Percentiles rank a stretch among this genome's conserved stretches.
These are phyloP conservation scores for Hetaerina americana DNA, from an alignment of 1,140 invertebrate species.

Conservation along the genomic window DNA sequence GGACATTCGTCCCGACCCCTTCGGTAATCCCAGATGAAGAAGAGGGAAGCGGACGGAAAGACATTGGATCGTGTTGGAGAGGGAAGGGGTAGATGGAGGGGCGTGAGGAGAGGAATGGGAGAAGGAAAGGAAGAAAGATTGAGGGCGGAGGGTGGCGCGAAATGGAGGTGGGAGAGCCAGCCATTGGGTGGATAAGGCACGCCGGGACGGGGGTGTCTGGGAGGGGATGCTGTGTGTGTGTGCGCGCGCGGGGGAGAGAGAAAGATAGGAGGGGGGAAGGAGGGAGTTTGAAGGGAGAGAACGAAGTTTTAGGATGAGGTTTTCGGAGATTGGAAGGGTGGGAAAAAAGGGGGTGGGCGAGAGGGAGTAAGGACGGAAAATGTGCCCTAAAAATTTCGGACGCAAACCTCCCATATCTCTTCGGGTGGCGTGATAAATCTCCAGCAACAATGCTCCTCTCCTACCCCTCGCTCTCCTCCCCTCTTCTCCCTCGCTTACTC, in stretches of 20 bases:
- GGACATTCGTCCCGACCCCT: background rate
- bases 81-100: background rate
- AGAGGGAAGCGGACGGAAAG: background rate
- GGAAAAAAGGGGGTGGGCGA: background rate
- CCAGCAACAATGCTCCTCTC: background rate
- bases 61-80: no score
- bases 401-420: background rate
- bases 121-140: background rate
- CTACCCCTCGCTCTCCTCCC: background rate
- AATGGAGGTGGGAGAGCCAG: background rate
- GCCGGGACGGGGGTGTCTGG: background rate
- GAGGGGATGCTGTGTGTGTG: no score
- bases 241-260: no score
- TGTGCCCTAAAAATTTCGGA: background rate
- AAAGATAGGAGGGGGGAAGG: background rate
- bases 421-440: background rate
- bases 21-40: background rate
- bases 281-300: background rate
- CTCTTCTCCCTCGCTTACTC: no score
- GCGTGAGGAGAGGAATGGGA: background rate
- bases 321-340: background rate
- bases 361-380: background rate
- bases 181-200: background rate
- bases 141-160: background rate
- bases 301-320: background rate